Base-by-base conservation (phyloP, 2,888 invertebrate genomes). In the Anthoptus insignis region DNA sequence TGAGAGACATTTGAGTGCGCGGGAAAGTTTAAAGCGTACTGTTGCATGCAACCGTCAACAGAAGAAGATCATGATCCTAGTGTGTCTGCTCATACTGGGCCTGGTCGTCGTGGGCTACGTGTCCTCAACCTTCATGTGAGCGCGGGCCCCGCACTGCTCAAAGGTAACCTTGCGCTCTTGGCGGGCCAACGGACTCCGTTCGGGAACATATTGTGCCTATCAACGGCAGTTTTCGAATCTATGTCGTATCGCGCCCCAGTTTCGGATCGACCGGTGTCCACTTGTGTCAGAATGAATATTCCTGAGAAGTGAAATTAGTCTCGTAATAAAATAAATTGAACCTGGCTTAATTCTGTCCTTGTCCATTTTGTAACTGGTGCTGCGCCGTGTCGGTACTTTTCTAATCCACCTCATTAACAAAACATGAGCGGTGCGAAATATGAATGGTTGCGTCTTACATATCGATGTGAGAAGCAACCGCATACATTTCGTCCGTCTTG, bases 41-140 rank as follows among this genome's bases (percentile, higher is more conserved):
- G 90, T 93, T 93, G 83, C 92, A 92, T 92, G 91, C 71, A 75
- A 73, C 74, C 76, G 71, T 67, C 73, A 72, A 95, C 96, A 97
- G 97, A 97, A 97, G 97, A 96, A 97, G 96, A 97, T 97, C 94
- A 96, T 97, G 96, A 97, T 98, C 95, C 95, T 97, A 94, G 96
- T 97, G 94, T 97, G 97, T 95, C 95, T 97, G 94, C 95, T 97
- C 91, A 95, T 97, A 93, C 95, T 97, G 94, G 96, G 96, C 89
- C 94, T 97, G 93, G 96, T 97, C 87, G 94, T 97, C 89, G 96
- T 96, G 83, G 94, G 96, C 88, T 95, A 95, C 92, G 94, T 96
- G 86, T 94, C 94, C 88, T 94, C 94, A 87, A 90, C 89, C 91
- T 90, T 95, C 90, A 86, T 93, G 88, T 94, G 94, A 94, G 91